A percentile compares a stretch with the other conserved stretches of the same genome.
phyloP scores from a whole-genome alignment of 2,888 invertebrate species.

The Trichogramma evanescens region DNA sequence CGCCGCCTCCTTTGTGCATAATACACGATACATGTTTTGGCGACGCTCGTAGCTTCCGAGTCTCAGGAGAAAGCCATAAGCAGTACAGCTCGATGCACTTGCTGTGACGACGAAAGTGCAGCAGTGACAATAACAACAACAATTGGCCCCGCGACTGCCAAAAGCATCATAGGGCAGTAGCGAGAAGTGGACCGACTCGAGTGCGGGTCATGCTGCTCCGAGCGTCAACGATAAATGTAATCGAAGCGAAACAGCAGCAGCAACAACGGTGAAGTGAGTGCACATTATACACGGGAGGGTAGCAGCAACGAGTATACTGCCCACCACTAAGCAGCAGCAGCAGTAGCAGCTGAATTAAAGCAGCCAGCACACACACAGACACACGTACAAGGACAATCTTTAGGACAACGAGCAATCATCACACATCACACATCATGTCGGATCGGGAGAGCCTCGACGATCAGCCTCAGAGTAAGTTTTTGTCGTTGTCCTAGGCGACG shows the following conservation, averaged over 20 bases:
- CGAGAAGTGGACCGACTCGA: not conserved
- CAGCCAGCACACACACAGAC: not conserved
- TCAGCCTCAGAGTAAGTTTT: conserved; percentile 44
- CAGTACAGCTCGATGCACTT: no score
- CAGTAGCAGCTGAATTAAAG: not conserved
- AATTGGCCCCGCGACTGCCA: no score
- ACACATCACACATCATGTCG: conserved; percentile 34
- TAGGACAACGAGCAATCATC: no score
- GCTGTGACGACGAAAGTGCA: no score
- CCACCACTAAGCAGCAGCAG: not conserved
- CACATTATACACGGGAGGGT: not conserved
- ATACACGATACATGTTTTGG: no score
- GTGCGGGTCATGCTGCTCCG: not conserved
- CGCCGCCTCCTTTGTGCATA: no score
- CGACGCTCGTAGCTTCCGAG: no score
- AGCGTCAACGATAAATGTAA: conserved; percentile 21
- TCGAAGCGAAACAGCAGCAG: conserved; percentile 19
- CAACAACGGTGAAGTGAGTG: not conserved
- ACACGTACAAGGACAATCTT: no score
- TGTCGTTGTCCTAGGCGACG: no score
- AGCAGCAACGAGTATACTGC: not conserved
- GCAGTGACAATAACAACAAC: no score
- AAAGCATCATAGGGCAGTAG: no score
- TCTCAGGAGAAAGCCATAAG: no score
- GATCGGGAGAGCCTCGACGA: conserved; percentile 47